Base-by-base conservation (phyloP, 2,888 invertebrate species). In the Leucophora obtusa region DNA sequence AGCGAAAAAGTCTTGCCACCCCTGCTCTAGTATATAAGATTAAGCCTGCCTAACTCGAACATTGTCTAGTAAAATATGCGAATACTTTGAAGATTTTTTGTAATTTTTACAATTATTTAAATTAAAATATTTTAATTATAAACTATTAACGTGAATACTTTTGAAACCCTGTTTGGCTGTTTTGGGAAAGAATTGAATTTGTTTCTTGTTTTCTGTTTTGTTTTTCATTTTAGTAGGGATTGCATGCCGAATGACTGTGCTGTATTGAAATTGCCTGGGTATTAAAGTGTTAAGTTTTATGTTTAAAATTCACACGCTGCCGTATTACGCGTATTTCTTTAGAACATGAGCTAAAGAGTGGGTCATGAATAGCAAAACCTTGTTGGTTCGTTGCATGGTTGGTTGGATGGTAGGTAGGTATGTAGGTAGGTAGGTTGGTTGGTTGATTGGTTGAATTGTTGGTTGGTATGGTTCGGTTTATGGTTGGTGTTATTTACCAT, bases 291-390 rank as follows among this genome's bases (percentile, higher is more conserved):
- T 74, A 81, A 77, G 62, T 77, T 77, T 77, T 62, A 70, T 74
- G 56, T 68, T 71, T 66, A 77, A 81, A 81, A 77, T 81, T 81
- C 81, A 77, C 81, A 81, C 81, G 81, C 81, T 81, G 66, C 81
- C 43, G 81, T 81, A 70, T 77, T 81, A 81, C 81, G 77, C 81
- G 77, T 74, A 77, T 72, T 75, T 50, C 21, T 28, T 69, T 53
- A 60, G 65, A 73, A 73, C 69, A 54, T 73, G 73, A 77, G 51
- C 65, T 24, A 15, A 28, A 50, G 73, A 59, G 68, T 73, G 77
- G 81, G 77, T 77, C 81, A 73, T 56, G 38, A 77, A 66, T 60
- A 66, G 54, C 77, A 53, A 58, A 28, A 47, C 38, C 33, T n/a
- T 35, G 51, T n/a, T 50, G 14, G 63, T 28, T 28, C 28, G 28